These are phyloP conservation scores for Bathynomus jamesi DNA, from an alignment of 1,140 invertebrate genomes.

Conservation along the genomic window DNA sequence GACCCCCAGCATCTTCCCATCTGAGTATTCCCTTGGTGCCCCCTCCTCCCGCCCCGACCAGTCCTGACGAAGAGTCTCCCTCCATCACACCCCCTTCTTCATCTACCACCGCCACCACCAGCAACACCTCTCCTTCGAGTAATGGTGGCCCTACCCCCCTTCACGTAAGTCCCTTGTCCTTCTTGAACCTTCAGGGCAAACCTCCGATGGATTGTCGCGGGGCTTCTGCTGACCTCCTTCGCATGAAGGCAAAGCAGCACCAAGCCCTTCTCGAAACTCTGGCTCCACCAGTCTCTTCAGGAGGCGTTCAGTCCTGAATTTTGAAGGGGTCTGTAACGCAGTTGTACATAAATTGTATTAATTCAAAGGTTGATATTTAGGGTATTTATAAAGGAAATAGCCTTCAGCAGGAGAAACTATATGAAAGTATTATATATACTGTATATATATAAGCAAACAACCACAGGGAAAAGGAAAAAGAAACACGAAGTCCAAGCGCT, in stretches of 20 bases:
- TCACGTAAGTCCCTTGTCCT: background rate
- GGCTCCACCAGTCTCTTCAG: background rate
- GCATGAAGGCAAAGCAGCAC: constrained; percentile 49
- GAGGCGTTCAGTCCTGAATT: background rate
- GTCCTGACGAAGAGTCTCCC: constrained; percentile 39
- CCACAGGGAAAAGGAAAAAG: no score
- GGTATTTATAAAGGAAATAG: no score
- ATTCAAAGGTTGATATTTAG: no score
- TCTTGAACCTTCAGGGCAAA: background rate
- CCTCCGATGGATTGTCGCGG: constrained; percentile 41
- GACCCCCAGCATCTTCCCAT: constrained; percentile 12
- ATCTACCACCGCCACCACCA: constrained; percentile 3
- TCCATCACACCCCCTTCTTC: constrained; percentile 19
- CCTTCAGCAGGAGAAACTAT: no score
- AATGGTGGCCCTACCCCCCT: background rate
- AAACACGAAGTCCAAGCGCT: no score
- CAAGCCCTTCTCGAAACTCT: constrained; percentile 37
- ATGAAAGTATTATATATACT: no score
- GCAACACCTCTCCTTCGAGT: background rate
- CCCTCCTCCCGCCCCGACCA: constrained; percentile 45
- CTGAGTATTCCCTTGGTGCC: constrained; percentile 44
- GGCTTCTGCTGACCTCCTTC: constrained; percentile 46
- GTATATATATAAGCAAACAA: no score
- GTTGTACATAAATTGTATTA: no score
- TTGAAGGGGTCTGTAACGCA: background rate